Conservation (phyloP, 2,113 vertebrate genomes). For the Phrynosoma blainvillii region DNA sequence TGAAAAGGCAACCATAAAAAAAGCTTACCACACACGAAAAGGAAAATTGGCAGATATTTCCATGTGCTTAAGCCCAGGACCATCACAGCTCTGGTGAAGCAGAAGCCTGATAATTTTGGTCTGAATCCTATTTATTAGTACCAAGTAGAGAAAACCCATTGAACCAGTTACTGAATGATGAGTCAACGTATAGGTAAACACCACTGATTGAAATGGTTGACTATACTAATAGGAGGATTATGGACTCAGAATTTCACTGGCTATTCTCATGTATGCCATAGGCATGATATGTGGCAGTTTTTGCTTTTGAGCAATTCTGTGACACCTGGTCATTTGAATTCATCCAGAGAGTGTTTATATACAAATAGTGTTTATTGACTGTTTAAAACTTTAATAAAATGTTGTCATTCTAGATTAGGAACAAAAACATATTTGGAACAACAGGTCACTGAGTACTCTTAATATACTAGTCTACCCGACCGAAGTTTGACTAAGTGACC, state of each 20-base stretch:
- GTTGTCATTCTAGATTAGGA: slow-evolving; percentile 47
- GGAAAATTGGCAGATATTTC: not conserved
- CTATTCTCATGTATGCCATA: no score
- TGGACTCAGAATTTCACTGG: no score
- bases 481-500: not conserved
- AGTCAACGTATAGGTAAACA: no score
- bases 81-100: not conserved
- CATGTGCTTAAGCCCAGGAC: not conserved
- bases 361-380: not conserved
- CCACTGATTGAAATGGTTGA: no score
- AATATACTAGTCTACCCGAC: not conserved
- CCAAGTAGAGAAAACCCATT: no score
- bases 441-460: not conserved
- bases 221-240: no score
- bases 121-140: not conserved
- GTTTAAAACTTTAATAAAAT: slow-evolving; percentile 10
- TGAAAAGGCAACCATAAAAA: not conserved
- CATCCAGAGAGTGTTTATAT: not conserved
- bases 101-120: not conserved
- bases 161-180: no score
- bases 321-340: not conserved
- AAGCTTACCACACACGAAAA: not conserved
- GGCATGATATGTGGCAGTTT: not conserved
- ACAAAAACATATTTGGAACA: not conserved
- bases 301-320: not conserved